A percentile compares a stretch with the other conserved stretches of the same genome.
Evolutionary conservation across 2,113 vertebrate species (phyloP).

Genomic region (Atrichornis clamosus): DNA sequence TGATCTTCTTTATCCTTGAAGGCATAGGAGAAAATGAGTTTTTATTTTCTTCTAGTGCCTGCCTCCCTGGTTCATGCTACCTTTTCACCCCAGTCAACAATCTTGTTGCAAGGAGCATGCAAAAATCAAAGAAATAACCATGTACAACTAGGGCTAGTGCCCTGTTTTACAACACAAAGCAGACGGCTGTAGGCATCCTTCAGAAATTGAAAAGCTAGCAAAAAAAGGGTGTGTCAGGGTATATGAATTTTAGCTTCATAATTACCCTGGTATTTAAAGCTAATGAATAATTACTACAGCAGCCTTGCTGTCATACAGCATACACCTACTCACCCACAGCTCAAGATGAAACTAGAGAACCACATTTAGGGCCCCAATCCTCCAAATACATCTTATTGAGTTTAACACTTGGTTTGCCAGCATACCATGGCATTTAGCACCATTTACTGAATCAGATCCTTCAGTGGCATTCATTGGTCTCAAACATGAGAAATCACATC

Average conservation of each 20-base stretch:
- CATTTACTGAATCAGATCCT: neutral
- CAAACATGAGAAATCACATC: neutral
- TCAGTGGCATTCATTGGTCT: neutral
- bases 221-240: slow-evolving; percentile 61
- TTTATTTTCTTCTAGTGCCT: neutral
- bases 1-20: neutral
- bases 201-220: slow-evolving; percentile 49
- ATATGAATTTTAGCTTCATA: slow-evolving; percentile 55
- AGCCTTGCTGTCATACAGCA: neutral
- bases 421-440: neutral
- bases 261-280: slow-evolving; percentile 67
- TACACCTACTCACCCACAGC: slow-evolving; percentile 3
- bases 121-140: slow-evolving; percentile 25
- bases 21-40: neutral
- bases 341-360: slow-evolving; percentile 2
- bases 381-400: neutral
- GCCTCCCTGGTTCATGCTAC: slow-evolving; percentile 20
- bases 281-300: slow-evolving; percentile 68
- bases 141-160: neutral
- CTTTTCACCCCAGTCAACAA: slow-evolving; percentile 41
- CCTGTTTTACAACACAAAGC: slow-evolving; percentile 47
- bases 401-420: neutral
- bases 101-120: neutral
- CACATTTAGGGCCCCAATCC: neutral
- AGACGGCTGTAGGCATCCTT: slow-evolving; percentile 45